Evolutionary conservation across 1,140 invertebrate species (phyloP).

Genomic region (Lepidurus arcticus): DNA sequence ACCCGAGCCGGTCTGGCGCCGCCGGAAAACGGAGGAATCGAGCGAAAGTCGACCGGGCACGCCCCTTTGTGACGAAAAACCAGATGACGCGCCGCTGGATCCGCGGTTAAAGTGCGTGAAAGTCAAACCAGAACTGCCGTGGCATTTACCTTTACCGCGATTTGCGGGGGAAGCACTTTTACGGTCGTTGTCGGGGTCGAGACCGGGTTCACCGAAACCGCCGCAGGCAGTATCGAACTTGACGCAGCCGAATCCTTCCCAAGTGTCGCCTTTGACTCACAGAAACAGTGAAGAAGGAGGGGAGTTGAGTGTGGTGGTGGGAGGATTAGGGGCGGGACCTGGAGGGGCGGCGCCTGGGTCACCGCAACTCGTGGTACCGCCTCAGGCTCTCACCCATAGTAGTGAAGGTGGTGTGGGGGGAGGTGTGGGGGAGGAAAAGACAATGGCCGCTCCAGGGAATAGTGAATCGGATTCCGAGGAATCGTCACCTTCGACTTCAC

Average conservation of each 20-base stretch:
- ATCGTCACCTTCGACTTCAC: slow-evolving; percentile 42
- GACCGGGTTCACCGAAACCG: slow-evolving; percentile 52
- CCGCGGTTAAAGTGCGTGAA: slow-evolving; percentile 33
- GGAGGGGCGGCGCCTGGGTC: background rate
- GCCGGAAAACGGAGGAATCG: slow-evolving; percentile 32
- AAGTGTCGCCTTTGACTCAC: slow-evolving; percentile 28
- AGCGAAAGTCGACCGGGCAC: slow-evolving; percentile 65
- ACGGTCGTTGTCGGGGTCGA: slow-evolving; percentile 73
- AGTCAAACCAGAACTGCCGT: slow-evolving; percentile 21
- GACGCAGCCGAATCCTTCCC: background rate
- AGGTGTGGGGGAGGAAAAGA: background rate
- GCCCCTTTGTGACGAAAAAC: slow-evolving; percentile 73
- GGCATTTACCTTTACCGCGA: slow-evolving; percentile 34
- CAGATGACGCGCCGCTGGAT: slow-evolving; percentile 65
- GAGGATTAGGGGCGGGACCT: slow-evolving; percentile 28
- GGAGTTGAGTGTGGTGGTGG: slow-evolving; percentile 17
- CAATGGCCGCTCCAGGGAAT: background rate
- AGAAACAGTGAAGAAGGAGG: slow-evolving; percentile 30
- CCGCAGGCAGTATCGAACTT: background rate
- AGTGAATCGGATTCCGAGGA: slow-evolving; percentile 43
- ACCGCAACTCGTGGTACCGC: background rate
- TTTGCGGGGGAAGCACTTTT: slow-evolving; percentile 54
- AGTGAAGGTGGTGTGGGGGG: slow-evolving; percentile 23
- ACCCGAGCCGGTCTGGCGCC: slow-evolving; percentile 26
- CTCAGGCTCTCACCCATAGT: background rate